A percentile compares a stretch with the other conserved stretches of the same genome.
These are phyloP conservation scores for Hyalella azteca DNA, from an alignment of 2,888 invertebrate genomes.

Conservation along the genomic window DNA sequence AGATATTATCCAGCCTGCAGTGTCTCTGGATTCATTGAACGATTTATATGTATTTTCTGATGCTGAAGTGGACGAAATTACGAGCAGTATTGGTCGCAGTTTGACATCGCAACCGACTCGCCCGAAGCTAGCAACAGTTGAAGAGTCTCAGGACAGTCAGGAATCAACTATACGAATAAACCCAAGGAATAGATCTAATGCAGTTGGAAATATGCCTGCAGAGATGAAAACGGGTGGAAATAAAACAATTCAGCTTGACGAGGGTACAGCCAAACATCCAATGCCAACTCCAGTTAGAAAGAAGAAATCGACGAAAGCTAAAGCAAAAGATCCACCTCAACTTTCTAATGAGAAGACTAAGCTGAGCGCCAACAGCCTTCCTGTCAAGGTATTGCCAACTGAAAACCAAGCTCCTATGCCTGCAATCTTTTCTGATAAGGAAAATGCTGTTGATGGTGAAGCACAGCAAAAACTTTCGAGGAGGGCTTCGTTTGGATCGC, in stretches of 20 bases:
- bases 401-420: not conserved
- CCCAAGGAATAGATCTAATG: not conserved
- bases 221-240: not conserved
- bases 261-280: not conserved
- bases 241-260: not conserved
- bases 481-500: not conserved
- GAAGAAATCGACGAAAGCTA: not conserved
- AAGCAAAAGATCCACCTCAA: not conserved
- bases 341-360: not conserved
- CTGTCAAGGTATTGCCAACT: not conserved
- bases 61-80: constrained; percentile 1
- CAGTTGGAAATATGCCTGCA: not conserved
- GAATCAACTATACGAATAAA: not conserved
- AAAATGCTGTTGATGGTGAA: not conserved
- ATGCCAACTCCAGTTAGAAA: not conserved
- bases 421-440: not conserved
- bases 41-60: not conserved
- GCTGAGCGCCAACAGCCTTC: not conserved
- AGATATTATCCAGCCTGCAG: not conserved
- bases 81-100: not conserved
- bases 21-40: constrained; percentile 1
- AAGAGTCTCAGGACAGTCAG: not conserved
- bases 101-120: not conserved
- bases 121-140: not conserved
- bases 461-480: not conserved